Evolutionary conservation across 2,113 vertebrate genomes (phyloP), one percentile per base, ranked within the genome.

Genomic region (Thinocorus orbignyianus): DNA sequence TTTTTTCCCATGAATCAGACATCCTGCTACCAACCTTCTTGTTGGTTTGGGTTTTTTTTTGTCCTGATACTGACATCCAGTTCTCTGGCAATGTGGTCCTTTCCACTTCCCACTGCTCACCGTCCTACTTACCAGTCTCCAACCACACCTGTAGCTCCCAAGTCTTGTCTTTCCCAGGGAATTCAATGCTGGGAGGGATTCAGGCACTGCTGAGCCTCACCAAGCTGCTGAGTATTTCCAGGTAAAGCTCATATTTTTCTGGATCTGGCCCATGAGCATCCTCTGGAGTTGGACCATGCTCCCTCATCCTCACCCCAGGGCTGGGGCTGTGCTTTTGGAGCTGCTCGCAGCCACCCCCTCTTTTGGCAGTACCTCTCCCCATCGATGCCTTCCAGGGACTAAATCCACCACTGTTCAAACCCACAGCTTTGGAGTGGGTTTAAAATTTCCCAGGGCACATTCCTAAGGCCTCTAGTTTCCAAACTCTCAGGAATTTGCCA

Each of bases 371-470:
- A 25, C 46, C 25, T 82, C 44, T 73, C 41, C 49, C 86, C 73
- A 70, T 54, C 51, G 2, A 6, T 76, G 61, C 77, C 73, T 94
- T 91, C 69, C 86, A 93, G 87, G 66, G 66, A 82, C 62, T 70
- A 68, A 86, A 95, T 78, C 91, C 46, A 2, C 52, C 28, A 6
- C 91, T 90, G 55, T 80, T 96, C 82, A 93, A 94, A 95, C 83
- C 87, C 85, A 81, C 94, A 89, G 61, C 66, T 92, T 95, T 92
- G 81, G 88, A 92, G 84, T 44, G 91, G 95, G 71, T 87, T 96
- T 97, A 88, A 93, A 93, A 87, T 87, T 92, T 97, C 94, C 90
- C 69, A 92, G 86, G 93, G 83, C 72, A 1, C 93, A 97, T 96
- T 96, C 97, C 94, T 96, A 60, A 0, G 0, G 42, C 76, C 39